These are phyloP conservation scores for Sebastes taczanowskii DNA, from an alignment of 2,797 vertebrate genomes.

Conservation along the genomic window DNA sequence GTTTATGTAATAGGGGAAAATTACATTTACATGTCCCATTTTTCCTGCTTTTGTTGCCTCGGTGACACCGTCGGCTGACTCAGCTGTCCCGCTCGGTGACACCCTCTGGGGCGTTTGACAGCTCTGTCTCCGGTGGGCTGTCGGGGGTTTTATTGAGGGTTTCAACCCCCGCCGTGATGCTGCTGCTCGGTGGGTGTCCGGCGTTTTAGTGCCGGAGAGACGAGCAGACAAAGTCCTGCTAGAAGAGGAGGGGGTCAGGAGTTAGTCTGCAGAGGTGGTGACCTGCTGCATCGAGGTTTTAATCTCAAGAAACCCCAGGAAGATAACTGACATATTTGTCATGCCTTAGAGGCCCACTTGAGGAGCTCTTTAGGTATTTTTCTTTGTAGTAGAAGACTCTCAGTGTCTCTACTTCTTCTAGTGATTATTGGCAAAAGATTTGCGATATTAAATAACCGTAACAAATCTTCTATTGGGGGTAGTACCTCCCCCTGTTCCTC, in stretches of 20 bases:
- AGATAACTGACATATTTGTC: background rate
- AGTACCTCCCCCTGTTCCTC: background rate
- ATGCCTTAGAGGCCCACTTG: background rate
- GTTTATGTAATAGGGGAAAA: conserved; percentile 33
- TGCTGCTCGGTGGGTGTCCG: conserved; percentile 1
- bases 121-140: conserved; percentile 30
- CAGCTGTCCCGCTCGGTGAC: conserved; percentile 27
- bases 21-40: conserved; percentile 26
- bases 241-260: conserved; percentile 27
- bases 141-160: conserved; percentile 27
- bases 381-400: background rate
- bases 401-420: background rate
- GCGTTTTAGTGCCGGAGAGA: conserved; percentile 10
- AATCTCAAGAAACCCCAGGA: conserved; percentile 6
- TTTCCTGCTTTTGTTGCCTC: conserved; percentile 11
- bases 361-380: background rate
- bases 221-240: conserved; percentile 2
- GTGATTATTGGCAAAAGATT: background rate
- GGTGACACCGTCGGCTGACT: conserved; percentile 23
- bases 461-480: background rate
- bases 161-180: background rate
- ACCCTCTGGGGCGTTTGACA: conserved; percentile 29
- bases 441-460: background rate
- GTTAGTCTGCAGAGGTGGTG: conserved; percentile 9
- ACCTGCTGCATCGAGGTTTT: background rate